A percentile compares a stretch with the other conserved stretches of the same genome.
Conservation (phyloP, 2,113 vertebrate species). For the Isurus oxyrinchus region DNA sequence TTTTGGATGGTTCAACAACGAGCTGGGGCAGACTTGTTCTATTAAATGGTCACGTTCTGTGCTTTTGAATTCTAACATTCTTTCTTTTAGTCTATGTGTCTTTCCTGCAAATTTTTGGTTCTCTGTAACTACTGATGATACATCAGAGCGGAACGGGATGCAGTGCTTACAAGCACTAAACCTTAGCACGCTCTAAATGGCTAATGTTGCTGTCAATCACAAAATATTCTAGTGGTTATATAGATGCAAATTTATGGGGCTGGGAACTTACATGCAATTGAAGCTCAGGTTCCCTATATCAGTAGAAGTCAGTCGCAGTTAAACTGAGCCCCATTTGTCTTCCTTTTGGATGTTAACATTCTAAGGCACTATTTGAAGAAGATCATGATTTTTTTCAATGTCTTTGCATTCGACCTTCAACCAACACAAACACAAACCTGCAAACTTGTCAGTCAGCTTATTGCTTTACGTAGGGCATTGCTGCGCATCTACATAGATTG, state of each 20-base stretch:
- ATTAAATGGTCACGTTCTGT: not conserved
- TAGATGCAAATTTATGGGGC: not conserved
- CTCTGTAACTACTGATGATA: not conserved
- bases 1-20: not conserved
- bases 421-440: not conserved
- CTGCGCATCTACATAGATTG: not conserved
- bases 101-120: not conserved
- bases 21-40: not conserved
- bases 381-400: not conserved
- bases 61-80: not conserved
- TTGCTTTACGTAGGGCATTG: not conserved
- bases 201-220: not conserved
- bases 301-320: not conserved
- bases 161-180: not conserved
- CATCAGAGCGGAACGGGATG: not conserved
- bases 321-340: not conserved
- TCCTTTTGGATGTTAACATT: not conserved
- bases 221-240: not conserved
- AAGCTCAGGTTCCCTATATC: not conserved
- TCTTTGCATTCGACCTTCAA: not conserved
- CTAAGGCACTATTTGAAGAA: not conserved
- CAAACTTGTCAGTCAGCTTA: not conserved
- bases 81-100: not conserved
- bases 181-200: not conserved
- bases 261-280: not conserved